Conservation (phyloP, 2,888 invertebrate species). For the Calameuta idolon region DNA sequence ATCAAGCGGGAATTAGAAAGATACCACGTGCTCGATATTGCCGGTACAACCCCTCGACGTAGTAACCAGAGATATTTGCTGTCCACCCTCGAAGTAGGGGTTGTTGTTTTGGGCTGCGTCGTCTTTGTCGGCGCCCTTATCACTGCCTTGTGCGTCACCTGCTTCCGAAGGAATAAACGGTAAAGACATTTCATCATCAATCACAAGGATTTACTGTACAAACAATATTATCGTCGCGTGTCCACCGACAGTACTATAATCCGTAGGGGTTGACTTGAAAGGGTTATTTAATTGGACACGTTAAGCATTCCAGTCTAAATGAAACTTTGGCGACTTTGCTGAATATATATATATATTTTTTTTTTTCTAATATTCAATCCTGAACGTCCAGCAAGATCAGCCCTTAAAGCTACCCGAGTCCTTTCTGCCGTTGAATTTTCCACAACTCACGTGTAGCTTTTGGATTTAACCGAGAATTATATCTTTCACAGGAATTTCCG, state of each 20-base stretch:
- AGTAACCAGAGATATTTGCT: conserved; percentile 67
- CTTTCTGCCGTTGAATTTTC: not conserved
- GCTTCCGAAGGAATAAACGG: conserved; percentile 75
- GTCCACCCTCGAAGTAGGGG: conserved; percentile 83
- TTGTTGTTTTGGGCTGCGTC: conserved; percentile 83
- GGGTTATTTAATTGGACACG: not conserved
- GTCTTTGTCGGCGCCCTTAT: conserved; percentile 85
- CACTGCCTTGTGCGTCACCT: conserved; percentile 82
- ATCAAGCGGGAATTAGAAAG: conserved; percentile 76
- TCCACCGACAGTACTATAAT: not conserved
- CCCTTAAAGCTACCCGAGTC: not conserved
- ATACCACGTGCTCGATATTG: conserved; percentile 77
- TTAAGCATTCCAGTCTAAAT: not conserved
- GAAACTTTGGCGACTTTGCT: not conserved
- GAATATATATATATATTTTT: not conserved
- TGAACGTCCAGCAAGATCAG: not conserved
- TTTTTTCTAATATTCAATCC: not conserved
- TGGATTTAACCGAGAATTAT: not conserved
- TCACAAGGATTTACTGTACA: not conserved
- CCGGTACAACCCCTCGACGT: conserved; percentile 66
- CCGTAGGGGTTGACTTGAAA: not conserved
- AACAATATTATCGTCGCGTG: not conserved
- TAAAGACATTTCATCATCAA: conserved; percentile 50
- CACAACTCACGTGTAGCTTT: not conserved
- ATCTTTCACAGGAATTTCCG: not conserved